A percentile compares a stretch with the other conserved stretches of the same genome.
Evolutionary conservation across 2,113 vertebrate genomes (phyloP).

Genomic region (Pseudolaguvia tuberculata): DNA sequence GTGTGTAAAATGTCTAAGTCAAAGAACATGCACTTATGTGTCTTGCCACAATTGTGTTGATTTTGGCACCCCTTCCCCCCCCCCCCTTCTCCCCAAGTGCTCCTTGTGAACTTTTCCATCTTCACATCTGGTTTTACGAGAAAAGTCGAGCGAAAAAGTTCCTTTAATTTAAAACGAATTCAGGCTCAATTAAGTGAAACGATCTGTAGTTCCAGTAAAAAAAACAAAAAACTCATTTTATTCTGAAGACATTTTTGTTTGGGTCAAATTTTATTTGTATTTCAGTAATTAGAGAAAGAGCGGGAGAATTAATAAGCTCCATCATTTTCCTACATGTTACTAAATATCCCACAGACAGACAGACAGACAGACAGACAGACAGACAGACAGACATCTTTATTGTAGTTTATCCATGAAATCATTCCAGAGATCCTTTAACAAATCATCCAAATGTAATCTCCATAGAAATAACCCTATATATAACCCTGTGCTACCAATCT

Average conservation of each 20-base stretch:
- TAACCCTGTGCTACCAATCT: too few species aligned
- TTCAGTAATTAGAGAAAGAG: too few species aligned
- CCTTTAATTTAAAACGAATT: not conserved
- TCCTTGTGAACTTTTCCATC: slow-evolving; percentile 2
- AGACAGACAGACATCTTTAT: too few species aligned
- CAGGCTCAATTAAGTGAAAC: not conserved
- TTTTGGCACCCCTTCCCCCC: not conserved
- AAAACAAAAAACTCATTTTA: not conserved
- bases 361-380: too few species aligned
- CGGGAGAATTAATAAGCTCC: too few species aligned
- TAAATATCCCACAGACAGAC: too few species aligned
- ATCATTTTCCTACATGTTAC: too few species aligned
- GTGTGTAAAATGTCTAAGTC: not conserved
- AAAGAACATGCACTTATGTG: slow-evolving; percentile 25
- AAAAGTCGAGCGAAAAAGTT: not conserved
- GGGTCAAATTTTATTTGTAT: too few species aligned
- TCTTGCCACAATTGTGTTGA: slow-evolving; percentile 33
- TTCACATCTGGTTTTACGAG: slow-evolving; percentile 20
- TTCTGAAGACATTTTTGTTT: too few species aligned
- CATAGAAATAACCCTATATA: slow-evolving; percentile 34
- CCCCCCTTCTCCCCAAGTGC: not conserved
- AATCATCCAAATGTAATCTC: slow-evolving; percentile 31
- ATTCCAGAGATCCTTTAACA: not conserved
- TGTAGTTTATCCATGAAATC: too few species aligned
- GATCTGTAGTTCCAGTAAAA: too few species aligned